Conservation (phyloP, 2,797 vertebrate species). For the Tokudaia muenninki region DNA sequence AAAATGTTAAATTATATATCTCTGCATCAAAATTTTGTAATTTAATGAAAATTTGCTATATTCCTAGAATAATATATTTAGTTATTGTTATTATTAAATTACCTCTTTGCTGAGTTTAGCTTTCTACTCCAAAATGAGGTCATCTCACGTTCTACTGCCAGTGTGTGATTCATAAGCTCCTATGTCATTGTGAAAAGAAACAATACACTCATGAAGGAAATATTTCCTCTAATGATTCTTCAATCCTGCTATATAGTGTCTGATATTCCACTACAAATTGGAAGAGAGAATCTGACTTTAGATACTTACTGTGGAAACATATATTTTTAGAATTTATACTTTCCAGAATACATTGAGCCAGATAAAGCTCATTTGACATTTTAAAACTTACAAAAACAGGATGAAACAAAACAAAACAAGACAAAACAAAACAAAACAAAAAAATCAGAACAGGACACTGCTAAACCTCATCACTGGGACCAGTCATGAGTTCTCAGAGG, state of each 20-base stretch:
- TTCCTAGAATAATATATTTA: background rate
- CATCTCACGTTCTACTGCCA: background rate
- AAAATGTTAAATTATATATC: conserved; percentile 1
- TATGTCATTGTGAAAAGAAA: background rate
- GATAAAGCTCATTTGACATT: background rate
- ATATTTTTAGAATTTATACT: background rate
- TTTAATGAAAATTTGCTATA: background rate
- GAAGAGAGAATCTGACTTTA: background rate
- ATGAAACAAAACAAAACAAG: background rate
- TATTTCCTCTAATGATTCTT: background rate
- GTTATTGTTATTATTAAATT: background rate
- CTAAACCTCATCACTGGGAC: too few relatives aligned
- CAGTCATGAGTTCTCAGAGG: too few relatives aligned
- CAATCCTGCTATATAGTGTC: background rate
- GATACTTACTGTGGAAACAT: background rate
- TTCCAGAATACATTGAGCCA: background rate
- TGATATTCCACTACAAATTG: background rate
- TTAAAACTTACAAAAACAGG: background rate
- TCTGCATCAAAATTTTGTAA: background rate
- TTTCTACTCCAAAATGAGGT: background rate
- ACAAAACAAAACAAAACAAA: too few relatives aligned
- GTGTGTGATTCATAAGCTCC: background rate
- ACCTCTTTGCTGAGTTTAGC: background rate
- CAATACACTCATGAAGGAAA: background rate
- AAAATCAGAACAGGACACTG: background rate